These are phyloP conservation scores for Phocides pigmalion DNA, from an alignment of 1,140 invertebrate species.

Conservation along the genomic window DNA sequence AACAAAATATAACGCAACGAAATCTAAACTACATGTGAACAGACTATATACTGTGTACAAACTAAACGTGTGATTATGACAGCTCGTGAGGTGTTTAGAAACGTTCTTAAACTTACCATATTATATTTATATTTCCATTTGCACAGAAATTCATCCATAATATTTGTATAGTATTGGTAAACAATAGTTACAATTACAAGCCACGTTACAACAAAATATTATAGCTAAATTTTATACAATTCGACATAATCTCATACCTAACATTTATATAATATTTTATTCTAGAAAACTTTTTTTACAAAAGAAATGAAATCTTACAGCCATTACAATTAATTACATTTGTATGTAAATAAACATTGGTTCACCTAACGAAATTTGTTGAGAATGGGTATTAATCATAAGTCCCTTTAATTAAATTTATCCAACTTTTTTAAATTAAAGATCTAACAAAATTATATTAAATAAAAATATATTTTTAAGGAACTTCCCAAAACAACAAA, in stretches of 20 bases:
- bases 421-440: no score
- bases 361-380: no score
- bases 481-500: not conserved
- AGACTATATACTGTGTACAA: slow-evolving; percentile 33
- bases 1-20: slow-evolving; percentile 37
- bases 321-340: no score
- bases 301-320: no score
- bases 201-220: not conserved
- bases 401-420: no score
- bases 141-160: slow-evolving; percentile 3
- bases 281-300: no score
- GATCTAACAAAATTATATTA: no score
- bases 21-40: slow-evolving; percentile 28
- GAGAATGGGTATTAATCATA: not conserved
- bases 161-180: not conserved
- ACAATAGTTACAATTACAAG: not conserved
- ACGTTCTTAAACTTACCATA: slow-evolving; percentile 32
- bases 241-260: no score
- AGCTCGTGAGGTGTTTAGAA: slow-evolving; percentile 25
- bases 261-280: no score
- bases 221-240: not conserved
- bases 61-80: slow-evolving; percentile 17
- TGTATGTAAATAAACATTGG: no score
- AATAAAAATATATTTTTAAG: no score
- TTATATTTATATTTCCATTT: slow-evolving; percentile 13